phyloP scores from a whole-genome alignment of 2,888 invertebrate genomes.

The Lasioglossum lativentre region DNA sequence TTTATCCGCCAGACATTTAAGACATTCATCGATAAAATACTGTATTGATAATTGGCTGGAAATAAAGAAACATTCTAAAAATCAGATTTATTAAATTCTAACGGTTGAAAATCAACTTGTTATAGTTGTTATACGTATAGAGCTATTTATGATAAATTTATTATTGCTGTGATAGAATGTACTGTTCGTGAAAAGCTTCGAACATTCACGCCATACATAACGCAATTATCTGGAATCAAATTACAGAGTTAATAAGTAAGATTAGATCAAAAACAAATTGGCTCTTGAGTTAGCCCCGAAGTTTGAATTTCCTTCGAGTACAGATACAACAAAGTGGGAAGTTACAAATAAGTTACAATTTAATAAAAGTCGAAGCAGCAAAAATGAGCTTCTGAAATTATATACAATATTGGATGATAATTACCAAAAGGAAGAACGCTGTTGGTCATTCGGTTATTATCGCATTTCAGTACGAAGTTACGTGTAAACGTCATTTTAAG shows the following conservation, averaged over 20 bases:
- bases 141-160: no score
- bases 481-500: neutral
- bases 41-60: neutral
- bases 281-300: no score
- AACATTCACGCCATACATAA: neutral
- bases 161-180: neutral
- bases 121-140: no score
- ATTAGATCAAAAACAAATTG: conserved; percentile 1
- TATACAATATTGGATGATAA: neutral
- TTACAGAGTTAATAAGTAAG: neutral
- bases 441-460: neutral
- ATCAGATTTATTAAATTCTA: neutral
- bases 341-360: neutral
- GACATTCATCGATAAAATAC: no score
- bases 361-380: neutral
- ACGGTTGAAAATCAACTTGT: neutral
- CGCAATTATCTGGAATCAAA: neutral
- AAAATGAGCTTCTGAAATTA: neutral
- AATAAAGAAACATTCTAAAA: no score
- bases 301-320: neutral
- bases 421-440: neutral
- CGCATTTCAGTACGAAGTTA: neutral
- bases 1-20: no score
- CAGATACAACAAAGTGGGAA: neutral
- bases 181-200: no score